Evolutionary conservation across 2,113 vertebrate species (phyloP).

Genomic region (Crotalus helleri): DNA sequence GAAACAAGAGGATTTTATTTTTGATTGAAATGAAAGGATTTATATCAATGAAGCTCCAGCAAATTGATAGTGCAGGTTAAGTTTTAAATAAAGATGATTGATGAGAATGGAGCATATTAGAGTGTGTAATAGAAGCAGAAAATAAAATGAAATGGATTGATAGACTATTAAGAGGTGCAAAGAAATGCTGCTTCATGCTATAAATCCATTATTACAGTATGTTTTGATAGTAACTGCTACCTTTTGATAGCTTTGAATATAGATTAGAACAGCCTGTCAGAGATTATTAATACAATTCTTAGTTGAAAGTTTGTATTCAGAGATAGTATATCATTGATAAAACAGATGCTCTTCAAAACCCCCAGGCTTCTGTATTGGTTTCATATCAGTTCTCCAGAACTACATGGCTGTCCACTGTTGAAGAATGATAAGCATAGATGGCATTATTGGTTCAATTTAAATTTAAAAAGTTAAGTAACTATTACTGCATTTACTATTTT

Average conservation of each 20-base stretch:
- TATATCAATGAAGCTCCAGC: not conserved
- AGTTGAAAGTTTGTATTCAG: not conserved
- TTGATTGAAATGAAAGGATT: not conserved
- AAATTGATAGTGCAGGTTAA: not conserved
- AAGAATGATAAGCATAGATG: not conserved
- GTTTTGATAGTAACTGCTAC: not conserved
- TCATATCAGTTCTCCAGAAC: not conserved
- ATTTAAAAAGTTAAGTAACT: not conserved
- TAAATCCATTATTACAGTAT: not conserved
- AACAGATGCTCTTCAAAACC: not conserved
- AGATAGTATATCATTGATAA: not conserved
- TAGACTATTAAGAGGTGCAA: not conserved
- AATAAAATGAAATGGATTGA: not conserved
- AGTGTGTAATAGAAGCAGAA: not conserved
- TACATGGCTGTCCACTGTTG: not conserved
- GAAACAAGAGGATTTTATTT: not conserved
- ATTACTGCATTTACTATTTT: not conserved
- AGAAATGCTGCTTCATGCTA: not conserved
- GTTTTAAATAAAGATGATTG: not conserved
- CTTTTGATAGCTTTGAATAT: not conserved
- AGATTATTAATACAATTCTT: not conserved
- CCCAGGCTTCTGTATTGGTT: not conserved
- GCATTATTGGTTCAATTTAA: not conserved
- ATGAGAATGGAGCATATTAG: not conserved
- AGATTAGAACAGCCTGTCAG: not conserved